Evolutionary conservation across 2,113 vertebrate genomes (phyloP), one percentile per base, ranked within the genome.

Genomic region (Nesospiza acunhae): DNA sequence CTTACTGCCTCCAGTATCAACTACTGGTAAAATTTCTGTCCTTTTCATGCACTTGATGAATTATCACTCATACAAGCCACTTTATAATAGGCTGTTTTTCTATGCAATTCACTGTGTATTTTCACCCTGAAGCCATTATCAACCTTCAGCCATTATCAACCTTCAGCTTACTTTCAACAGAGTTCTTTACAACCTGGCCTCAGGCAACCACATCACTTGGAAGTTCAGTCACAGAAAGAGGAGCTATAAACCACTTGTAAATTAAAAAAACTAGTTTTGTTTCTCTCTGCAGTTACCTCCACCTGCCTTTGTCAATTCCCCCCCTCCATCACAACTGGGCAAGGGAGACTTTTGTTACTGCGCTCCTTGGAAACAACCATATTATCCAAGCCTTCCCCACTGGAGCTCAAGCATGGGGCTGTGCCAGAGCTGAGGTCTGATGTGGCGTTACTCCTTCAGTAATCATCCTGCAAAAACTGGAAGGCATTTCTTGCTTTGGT

Each of bases 111-210:
- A 58, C 33, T 49, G 35, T 11, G 9, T 39, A 85, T 76, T 91
- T 93, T 82, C 72, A 82, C 70, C 82, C 78, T 73, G n/a, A 66
- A 91, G 63, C 58, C 31, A 90, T 58, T 26, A 73, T 63, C 50
- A 96, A 91, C 85, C 53, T 94, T 88, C 90, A 85, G 18, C 59
- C 31, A 90, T 58, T 26, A 73, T 63, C 50, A 96, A 91, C 85
- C 53, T 94, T 88, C 90, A 85, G 18, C 59, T 87, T 58, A 50
- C 53, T 91, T 90, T 87, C 64, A 87, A 30, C 5, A 1, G 6
- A 68, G 41, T 59, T 63, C 88, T 85, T 73, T 58, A 70, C 63
- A 94, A 88, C 53, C 20, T 69, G 53, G 63, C 94, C 94, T 90
- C 53, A 15, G 90, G 92, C 90, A 94, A 79, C 18, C 2, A 58